Percentiles rank a stretch among this genome's conserved stretches.
phyloP scores from a whole-genome alignment of 2,113 vertebrate species.

The Istiophorus platypterus region DNA sequence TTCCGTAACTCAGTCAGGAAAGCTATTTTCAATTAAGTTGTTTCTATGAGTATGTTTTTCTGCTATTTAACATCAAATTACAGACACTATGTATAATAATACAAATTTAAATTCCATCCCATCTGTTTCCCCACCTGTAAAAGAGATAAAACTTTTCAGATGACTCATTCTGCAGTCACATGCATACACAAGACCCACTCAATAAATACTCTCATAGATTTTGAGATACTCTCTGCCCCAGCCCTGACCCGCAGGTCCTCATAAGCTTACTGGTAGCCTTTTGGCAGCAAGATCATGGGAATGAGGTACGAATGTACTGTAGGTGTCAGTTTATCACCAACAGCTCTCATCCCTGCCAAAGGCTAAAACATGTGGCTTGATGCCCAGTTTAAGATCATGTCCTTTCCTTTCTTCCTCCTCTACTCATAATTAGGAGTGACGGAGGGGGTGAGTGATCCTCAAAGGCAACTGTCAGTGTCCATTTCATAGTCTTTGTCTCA shows the following conservation, averaged over 20 bases:
- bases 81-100: not conserved
- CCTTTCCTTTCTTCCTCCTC: constrained; percentile 61
- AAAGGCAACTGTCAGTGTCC: constrained; percentile 51
- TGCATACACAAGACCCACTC: not conserved
- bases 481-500: constrained; percentile 46
- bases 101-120: constrained; percentile 11
- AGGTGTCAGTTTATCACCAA: constrained; percentile 51
- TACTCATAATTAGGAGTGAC: constrained; percentile 54
- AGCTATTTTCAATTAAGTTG: constrained; percentile 3
- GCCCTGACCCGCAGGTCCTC: not conserved
- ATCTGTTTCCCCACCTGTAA: constrained; percentile 25
- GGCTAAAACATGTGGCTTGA: constrained; percentile 58
- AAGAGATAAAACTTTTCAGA: constrained; percentile 8
- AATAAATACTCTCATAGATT: not conserved
- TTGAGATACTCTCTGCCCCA: not conserved
- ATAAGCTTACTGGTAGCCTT: not conserved
- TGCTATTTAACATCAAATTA: constrained; percentile 21
- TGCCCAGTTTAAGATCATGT: constrained; percentile 62
- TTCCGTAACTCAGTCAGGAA: not conserved
- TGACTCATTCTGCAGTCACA: constrained; percentile 11
- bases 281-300: constrained; percentile 27
- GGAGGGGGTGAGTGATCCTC: constrained; percentile 49
- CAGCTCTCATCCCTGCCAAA: constrained; percentile 45
- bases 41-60: not conserved
- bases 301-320: constrained; percentile 10